Evolutionary conservation across 2,888 invertebrate species (phyloP).

Genomic region (Cheilosia pagana): DNA sequence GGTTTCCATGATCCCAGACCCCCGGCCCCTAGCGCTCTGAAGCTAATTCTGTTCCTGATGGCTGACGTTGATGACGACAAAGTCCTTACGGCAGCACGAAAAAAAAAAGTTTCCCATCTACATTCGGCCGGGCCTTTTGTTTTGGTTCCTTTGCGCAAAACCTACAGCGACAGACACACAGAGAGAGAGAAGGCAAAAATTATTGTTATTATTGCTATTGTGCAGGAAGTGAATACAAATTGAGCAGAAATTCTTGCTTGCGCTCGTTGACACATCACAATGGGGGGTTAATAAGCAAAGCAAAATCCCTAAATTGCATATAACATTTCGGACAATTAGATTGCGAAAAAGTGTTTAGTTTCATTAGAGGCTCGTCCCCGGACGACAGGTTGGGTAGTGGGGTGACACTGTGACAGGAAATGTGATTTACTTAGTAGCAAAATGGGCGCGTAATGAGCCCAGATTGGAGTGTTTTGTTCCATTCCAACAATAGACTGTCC

Average conservation of each 20-base stretch:
- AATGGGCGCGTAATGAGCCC: slow-evolving; percentile 21
- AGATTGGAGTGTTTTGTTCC: slow-evolving; percentile 12
- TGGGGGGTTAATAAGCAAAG: slow-evolving; percentile 70
- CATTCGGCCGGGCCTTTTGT: slow-evolving; percentile 17
- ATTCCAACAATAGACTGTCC: background rate
- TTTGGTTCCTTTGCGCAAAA: slow-evolving; percentile 18
- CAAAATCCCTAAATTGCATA: slow-evolving; percentile 51
- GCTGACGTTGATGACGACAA: slow-evolving; percentile 28
- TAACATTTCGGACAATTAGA: slow-evolving; percentile 45
- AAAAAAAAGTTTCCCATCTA: background rate
- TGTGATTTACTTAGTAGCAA: slow-evolving; percentile 19
- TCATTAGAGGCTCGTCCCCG: slow-evolving; percentile 10
- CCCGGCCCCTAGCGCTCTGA: slow-evolving; percentile 1
- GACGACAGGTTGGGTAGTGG: background rate
- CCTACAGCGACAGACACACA: background rate
- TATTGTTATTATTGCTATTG: slow-evolving; percentile 70
- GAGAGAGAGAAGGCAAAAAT: slow-evolving; percentile 31
- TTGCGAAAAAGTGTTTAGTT: slow-evolving; percentile 57
- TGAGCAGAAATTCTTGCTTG: slow-evolving; percentile 1
- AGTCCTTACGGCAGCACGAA: background rate
- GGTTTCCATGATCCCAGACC: slow-evolving; percentile 31
- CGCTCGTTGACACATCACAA: slow-evolving; percentile 48
- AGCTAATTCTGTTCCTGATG: slow-evolving; percentile 34
- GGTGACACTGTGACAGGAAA: background rate
- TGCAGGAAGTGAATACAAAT: slow-evolving; percentile 37